Conservation (phyloP, 1,140 invertebrate genomes). For the Brachionus calyciflorus region DNA sequence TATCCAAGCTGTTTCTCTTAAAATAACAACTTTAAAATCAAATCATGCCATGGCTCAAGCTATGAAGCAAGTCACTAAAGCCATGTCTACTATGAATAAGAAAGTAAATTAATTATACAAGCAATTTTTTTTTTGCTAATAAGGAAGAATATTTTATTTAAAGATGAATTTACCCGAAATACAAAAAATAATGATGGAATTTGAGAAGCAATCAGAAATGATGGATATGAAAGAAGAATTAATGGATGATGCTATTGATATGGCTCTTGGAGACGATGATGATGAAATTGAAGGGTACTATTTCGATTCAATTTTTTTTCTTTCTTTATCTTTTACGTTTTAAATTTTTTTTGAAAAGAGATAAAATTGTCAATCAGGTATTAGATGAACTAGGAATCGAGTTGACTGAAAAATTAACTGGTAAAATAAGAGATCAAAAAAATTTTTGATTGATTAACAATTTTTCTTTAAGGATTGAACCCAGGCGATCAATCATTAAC, state of each 20-base stretch:
- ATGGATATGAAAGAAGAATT: conserved; percentile 99
- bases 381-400: conserved; percentile 94
- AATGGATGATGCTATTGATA: conserved; percentile 99
- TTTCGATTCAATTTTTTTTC: conserved; percentile 48
- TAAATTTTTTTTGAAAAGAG: conserved; percentile 51
- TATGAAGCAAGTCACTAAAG: conserved; percentile 97
- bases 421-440: conserved; percentile 64
- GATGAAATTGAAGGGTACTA: conserved; percentile 78
- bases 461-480: conserved; percentile 48
- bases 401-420: conserved; percentile 80
- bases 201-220: conserved; percentile 98
- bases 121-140: neutral
- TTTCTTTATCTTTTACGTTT: conserved; percentile 47
- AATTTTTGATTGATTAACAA: too few relatives aligned
- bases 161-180: conserved; percentile 97
- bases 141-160: conserved; percentile 57
- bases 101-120: conserved; percentile 62
- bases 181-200: conserved; percentile 96
- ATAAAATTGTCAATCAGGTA: conserved; percentile 72
- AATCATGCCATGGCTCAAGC: conserved; percentile 99
- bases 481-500: conserved; percentile 56
- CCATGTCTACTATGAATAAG: conserved; percentile 95
- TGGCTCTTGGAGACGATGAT: conserved; percentile 97
- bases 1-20: conserved; percentile 92
- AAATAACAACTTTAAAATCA: conserved; percentile 94